These are phyloP conservation scores for Rhegmatorhina hoffmannsi DNA, from an alignment of 2,113 vertebrate genomes.

Conservation along the genomic window DNA sequence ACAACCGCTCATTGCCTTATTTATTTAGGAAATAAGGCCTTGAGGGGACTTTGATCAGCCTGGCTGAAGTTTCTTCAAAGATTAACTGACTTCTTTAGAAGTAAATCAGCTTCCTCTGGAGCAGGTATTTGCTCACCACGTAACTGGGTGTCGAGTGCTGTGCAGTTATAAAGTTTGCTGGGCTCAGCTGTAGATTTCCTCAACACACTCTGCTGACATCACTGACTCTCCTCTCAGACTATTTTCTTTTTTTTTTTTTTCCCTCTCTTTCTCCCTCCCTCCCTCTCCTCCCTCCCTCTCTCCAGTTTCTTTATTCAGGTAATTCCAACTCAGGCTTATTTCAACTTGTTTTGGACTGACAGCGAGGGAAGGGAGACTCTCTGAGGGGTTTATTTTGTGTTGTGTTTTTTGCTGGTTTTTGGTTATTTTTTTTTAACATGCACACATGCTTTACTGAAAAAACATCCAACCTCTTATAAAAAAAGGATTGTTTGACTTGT, in stretches of 20 bases:
- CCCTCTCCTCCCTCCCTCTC: slow-evolving; percentile 20
- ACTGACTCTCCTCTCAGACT: slow-evolving; percentile 70
- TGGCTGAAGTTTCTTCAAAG: slow-evolving; percentile 70
- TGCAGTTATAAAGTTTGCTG: slow-evolving; percentile 53
- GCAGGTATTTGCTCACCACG: slow-evolving; percentile 71
- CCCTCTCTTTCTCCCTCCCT: slow-evolving; percentile 21
- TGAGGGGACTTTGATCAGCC: slow-evolving; percentile 70
- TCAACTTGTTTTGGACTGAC: slow-evolving; percentile 81
- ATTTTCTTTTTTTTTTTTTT: slow-evolving; percentile 21
- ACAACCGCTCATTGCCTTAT: slow-evolving; percentile 40
- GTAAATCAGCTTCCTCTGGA: slow-evolving; percentile 43
- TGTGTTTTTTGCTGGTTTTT: not conserved
- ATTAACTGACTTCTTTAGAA: slow-evolving; percentile 65
- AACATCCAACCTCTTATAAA: slow-evolving; percentile 12
- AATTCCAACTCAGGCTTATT: slow-evolving; percentile 78
- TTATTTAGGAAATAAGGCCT: slow-evolving; percentile 67
- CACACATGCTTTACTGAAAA: slow-evolving; percentile 47
- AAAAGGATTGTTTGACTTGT: slow-evolving; percentile 33
- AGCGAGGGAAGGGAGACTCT: slow-evolving; percentile 50
- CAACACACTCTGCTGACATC: slow-evolving; percentile 77
- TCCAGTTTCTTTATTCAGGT: slow-evolving; percentile 75
- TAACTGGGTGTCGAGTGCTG: slow-evolving; percentile 41
- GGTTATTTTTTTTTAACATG: not conserved
- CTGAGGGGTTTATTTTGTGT: not conserved
- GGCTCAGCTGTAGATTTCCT: slow-evolving; percentile 75